A percentile compares a stretch with the other conserved stretches of the same genome.
phyloP scores from a whole-genome alignment of 2,113 vertebrate genomes.

The Arvicanthis niloticus region DNA sequence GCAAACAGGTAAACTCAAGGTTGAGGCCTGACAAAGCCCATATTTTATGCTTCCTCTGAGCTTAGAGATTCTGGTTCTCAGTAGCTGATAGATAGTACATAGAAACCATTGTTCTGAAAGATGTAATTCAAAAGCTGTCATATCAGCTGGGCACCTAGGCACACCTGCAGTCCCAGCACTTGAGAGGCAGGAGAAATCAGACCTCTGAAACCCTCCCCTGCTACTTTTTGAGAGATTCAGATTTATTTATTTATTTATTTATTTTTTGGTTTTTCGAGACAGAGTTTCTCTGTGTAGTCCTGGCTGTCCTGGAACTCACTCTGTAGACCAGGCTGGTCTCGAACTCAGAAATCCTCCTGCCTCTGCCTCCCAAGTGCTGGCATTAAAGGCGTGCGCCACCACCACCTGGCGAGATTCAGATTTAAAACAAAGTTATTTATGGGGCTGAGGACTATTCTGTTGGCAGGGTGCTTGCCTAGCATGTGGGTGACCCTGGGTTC shows the following conservation, averaged over 20 bases:
- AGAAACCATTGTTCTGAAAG: neutral
- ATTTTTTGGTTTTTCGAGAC: too few species aligned
- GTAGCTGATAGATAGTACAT: neutral
- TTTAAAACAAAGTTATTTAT: neutral
- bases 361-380: too few species aligned
- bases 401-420: neutral
- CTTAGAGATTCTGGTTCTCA: neutral
- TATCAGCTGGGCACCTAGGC: neutral
- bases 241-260: too few species aligned
- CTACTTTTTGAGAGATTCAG: neutral
- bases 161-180: neutral
- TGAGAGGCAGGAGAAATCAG: neutral
- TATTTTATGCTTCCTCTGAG: neutral
- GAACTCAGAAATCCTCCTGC: too few species aligned
- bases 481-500: neutral
- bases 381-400: too few species aligned
- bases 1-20: neutral
- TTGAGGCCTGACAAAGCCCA: neutral
- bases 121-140: neutral
- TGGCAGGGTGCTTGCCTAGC: neutral
- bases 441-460: neutral
- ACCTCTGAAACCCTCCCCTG: neutral
- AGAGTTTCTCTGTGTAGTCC: too few species aligned
- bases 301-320: too few species aligned
- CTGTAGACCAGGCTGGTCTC: too few species aligned